Base-by-base conservation (phyloP, 2,113 vertebrate species). In the Alethe diademata region DNA sequence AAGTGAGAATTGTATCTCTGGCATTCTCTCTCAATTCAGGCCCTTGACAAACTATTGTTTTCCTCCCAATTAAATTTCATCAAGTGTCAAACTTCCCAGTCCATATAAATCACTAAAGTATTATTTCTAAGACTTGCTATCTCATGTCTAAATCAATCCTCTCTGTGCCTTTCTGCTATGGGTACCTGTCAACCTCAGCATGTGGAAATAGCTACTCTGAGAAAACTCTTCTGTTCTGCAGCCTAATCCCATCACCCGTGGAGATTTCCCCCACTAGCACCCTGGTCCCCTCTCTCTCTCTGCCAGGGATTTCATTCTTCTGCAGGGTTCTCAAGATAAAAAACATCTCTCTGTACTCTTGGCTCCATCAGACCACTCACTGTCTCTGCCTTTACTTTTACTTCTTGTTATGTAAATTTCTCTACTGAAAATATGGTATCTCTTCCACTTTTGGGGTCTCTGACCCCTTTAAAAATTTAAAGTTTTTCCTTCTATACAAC, bases 181-280 rank as follows among this genome's bases (percentile, higher is more conserved):
- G n/a, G 18, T 48, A 65, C 18, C 17, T 43, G 36, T 43, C 25
- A 24, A 31, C 12, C 20, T 54, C 62, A n/a, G 26, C 0, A 6
- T 36, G 18, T 40, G 57, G 50, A 89, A 64, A 70, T 5, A 16
- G 29, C 29, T 33, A 4, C n/a, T 64, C 18, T 11, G 50, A 62
- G 74, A 64, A 62, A 42, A 42, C 18, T 40, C 5, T 9, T 64
- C 31, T 71, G 20, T 33, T 57, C 20, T 5, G 0, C 17, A 29
- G 36, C 25, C 23, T 19, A 38, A 70, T 6, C 7, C 26, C 18
- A 26, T 9, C 15, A 22, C 9, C 14, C 15, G 25, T 4, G 2
- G 15, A 50, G 29, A 12, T 3, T 5, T 2, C 6, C 40, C 3
- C 48, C 48, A 25, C 16, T 0, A 5, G n/a, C 36, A 48, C 13